These are phyloP conservation scores for Metopia argyrocephala DNA, from an alignment of 2,888 invertebrate species.

Conservation along the genomic window DNA sequence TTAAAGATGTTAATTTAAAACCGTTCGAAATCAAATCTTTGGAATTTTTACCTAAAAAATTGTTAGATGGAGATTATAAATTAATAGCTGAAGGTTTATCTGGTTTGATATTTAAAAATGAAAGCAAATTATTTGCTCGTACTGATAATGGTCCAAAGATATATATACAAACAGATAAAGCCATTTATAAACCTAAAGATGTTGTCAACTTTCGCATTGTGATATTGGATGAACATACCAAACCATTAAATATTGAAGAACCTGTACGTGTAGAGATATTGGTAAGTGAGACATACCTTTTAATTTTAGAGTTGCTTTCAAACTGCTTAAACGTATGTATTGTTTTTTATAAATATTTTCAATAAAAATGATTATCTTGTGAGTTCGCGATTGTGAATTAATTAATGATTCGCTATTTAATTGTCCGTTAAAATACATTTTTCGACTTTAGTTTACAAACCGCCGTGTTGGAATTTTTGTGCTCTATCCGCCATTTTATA, in stretches of 20 bases:
- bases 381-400: too few relatives aligned
- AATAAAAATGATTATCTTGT: too few relatives aligned
- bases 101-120: constrained; percentile 86
- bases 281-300: constrained; percentile 57
- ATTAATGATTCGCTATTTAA: too few relatives aligned
- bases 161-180: constrained; percentile 94
- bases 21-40: constrained; percentile 16
- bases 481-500: too few relatives aligned
- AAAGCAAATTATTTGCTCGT: constrained; percentile 85
- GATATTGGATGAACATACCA: constrained; percentile 85
- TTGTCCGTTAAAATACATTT: too few relatives aligned
- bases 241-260: constrained; percentile 79
- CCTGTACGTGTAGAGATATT: constrained; percentile 72
- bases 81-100: constrained; percentile 80
- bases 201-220: constrained; percentile 87
- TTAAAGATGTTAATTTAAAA: constrained; percentile 1
- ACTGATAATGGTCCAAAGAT: constrained; percentile 83
- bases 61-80: background rate
- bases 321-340: background rate
- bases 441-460: too few relatives aligned
- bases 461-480: too few relatives aligned
- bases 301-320: background rate
- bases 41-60: constrained; percentile 15
- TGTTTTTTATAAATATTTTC: background rate
- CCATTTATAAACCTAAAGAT: constrained; percentile 92